Evolutionary conservation across 2,797 vertebrate genomes (phyloP).

Genomic region (Bovichtus variegatus): DNA sequence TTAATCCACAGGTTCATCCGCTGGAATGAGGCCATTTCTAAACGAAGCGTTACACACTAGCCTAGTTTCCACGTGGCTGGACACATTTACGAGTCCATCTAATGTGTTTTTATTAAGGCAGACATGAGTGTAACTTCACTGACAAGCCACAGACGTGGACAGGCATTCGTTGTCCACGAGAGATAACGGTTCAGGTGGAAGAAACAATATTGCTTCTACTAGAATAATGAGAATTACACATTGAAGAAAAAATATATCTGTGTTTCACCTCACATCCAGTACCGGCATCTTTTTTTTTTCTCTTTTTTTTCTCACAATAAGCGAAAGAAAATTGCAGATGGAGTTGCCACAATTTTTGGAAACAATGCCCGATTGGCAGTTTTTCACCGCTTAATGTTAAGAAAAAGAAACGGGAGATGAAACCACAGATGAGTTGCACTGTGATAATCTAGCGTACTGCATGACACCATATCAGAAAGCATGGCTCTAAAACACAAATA

Average conservation of each 20-base stretch:
- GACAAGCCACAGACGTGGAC: conserved; percentile 61
- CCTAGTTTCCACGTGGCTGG: conserved; percentile 12
- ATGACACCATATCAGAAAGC: conserved; percentile 33
- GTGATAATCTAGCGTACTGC: conserved; percentile 21
- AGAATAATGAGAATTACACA: conserved; percentile 32
- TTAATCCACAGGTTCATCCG: conserved; percentile 26
- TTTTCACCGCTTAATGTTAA: neutral
- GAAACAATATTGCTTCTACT: conserved; percentile 62
- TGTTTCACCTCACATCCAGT: conserved; percentile 28
- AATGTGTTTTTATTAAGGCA: conserved; percentile 61
- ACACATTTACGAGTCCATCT: conserved; percentile 19
- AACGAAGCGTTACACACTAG: conserved; percentile 16
- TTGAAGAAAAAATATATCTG: neutral
- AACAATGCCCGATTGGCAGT: neutral
- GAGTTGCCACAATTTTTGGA: neutral
- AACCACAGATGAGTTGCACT: neutral
- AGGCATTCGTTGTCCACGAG: conserved; percentile 36
- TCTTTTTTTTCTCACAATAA: conserved; percentile 18
- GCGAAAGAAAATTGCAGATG: neutral
- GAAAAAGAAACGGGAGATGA: neutral
- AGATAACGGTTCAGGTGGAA: conserved; percentile 50
- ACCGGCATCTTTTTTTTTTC: neutral
- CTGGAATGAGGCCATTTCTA: conserved; percentile 44
- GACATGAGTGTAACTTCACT: conserved; percentile 64
- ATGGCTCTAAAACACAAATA: conserved; percentile 44